A percentile compares a stretch with the other conserved stretches of the same genome.
These are phyloP conservation scores for Zaprionus taronus DNA, from an alignment of 1,140 invertebrate species.

Conservation along the genomic window DNA sequence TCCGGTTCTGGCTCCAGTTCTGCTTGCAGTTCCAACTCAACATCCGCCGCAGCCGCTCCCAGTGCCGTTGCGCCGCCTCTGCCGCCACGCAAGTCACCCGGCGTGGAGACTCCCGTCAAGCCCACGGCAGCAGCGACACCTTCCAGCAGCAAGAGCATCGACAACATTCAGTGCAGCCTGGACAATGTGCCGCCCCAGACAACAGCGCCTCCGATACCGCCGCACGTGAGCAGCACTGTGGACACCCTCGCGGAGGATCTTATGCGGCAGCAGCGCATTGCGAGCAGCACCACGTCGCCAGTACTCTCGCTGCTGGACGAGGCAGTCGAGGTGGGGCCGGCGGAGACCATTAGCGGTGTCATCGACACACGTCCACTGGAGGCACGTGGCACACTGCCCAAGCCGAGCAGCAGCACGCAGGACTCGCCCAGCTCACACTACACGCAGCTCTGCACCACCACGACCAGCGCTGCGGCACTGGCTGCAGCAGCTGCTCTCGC, in stretches of 20 bases:
- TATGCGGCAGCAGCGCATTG: slow-evolving; percentile 69
- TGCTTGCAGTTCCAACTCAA: neutral
- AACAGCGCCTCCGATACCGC: slow-evolving; percentile 83
- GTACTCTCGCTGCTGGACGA: slow-evolving; percentile 77
- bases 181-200: slow-evolving; percentile 81
- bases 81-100: slow-evolving; percentile 88
- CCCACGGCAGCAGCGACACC: slow-evolving; percentile 44
- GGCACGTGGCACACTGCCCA: slow-evolving; percentile 64
- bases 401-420: slow-evolving; percentile 19
- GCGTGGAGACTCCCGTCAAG: slow-evolving; percentile 80
- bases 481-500: slow-evolving; percentile 48
- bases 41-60: neutral
- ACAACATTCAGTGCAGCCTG: slow-evolving; percentile 73
- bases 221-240: slow-evolving; percentile 66
- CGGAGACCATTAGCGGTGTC: slow-evolving; percentile 88
- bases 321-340: slow-evolving; percentile 86
- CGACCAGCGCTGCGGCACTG: slow-evolving; percentile 53
- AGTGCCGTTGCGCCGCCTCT: slow-evolving; percentile 81
- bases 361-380: slow-evolving; percentile 86
- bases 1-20: slow-evolving; percentile 14
- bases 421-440: slow-evolving; percentile 71
- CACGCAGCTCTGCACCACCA: slow-evolving; percentile 74
- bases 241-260: slow-evolving; percentile 75
- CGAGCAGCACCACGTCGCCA: slow-evolving; percentile 62
- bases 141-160: slow-evolving; percentile 70